Conservation (phyloP, 2,888 invertebrate species). For the Caenorhabditis zanzibari region DNA sequence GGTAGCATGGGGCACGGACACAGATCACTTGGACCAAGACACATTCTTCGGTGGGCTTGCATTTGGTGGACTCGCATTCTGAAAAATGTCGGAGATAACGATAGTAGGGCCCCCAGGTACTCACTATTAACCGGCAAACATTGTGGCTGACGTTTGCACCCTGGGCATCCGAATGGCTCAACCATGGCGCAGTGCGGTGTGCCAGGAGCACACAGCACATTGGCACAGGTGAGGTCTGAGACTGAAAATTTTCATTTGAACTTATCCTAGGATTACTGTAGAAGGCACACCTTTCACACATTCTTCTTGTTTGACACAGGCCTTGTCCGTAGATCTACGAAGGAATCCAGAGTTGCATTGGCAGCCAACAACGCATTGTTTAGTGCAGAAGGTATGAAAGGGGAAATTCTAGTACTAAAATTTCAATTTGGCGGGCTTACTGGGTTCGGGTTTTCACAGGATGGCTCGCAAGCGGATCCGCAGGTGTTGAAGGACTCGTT, state of each 20-base stretch:
- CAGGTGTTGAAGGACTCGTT: conserved; percentile 60
- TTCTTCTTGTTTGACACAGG: conserved; percentile 43
- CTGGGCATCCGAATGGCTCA: conserved; percentile 27
- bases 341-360: conserved; percentile 62
- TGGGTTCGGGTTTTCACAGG: conserved; percentile 49
- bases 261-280: too few species aligned
- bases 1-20: conserved; percentile 32
- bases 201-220: too few species aligned
- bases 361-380: conserved; percentile 65
- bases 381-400: conserved; percentile 62
- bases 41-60: conserved; percentile 18
- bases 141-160: conserved; percentile 21
- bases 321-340: conserved; percentile 40
- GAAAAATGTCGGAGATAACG: background rate
- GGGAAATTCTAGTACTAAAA: too few species aligned
- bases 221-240: conserved; percentile 38
- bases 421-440: conserved; percentile 12
- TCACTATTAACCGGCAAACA: conserved; percentile 36
- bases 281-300: conserved; percentile 6
- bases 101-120: too few species aligned
- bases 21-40: conserved; percentile 23
- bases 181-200: conserved; percentile 39
- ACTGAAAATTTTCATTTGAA: background rate
- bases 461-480: conserved; percentile 66
- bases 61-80: conserved; percentile 21